Percentiles rank a stretch among this genome's conserved stretches.
Evolutionary conservation across 2,797 vertebrate species (phyloP).

Genomic region (Dicrostonyx torquatus): DNA sequence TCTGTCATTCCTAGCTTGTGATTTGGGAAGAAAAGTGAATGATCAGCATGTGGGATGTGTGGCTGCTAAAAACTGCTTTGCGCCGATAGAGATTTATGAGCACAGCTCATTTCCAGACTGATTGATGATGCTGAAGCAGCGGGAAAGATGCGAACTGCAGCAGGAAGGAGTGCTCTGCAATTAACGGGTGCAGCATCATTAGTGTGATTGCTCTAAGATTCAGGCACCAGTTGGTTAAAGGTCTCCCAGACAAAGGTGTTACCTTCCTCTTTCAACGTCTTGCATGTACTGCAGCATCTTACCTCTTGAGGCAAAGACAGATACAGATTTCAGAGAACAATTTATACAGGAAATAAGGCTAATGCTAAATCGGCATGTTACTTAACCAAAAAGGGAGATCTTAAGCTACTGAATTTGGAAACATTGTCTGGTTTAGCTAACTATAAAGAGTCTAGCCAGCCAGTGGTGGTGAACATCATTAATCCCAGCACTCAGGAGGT

Average conservation of each 20-base stretch:
- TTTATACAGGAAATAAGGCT: conserved; percentile 21
- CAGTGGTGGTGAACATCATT: neutral
- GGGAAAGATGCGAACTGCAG: conserved; percentile 61
- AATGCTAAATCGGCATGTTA: conserved; percentile 44
- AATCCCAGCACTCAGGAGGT: neutral
- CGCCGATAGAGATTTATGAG: conserved; percentile 52
- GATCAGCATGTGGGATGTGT: conserved; percentile 36
- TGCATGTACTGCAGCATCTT: neutral
- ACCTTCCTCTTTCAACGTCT: conserved; percentile 13
- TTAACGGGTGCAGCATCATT: conserved; percentile 35
- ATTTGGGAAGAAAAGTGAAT: conserved; percentile 48
- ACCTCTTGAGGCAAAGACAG: conserved; percentile 9
- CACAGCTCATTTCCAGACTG: conserved; percentile 73
- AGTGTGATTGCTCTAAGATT: conserved; percentile 65
- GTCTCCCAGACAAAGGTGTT: conserved; percentile 20
- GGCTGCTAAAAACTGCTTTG: conserved; percentile 48
- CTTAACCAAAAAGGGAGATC: conserved; percentile 52
- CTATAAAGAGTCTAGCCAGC: neutral
- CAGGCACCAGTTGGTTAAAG: conserved; percentile 32
- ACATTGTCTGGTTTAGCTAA: neutral
- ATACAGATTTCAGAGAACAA: conserved; percentile 40
- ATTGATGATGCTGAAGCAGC: conserved; percentile 68
- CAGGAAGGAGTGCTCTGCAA: conserved; percentile 58
- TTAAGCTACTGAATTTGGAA: conserved; percentile 68
- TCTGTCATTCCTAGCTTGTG: conserved; percentile 37